Evolutionary conservation across 2,113 vertebrate genomes (phyloP), one percentile per base, ranked within the genome.

Genomic region (Nettapus auritus): DNA sequence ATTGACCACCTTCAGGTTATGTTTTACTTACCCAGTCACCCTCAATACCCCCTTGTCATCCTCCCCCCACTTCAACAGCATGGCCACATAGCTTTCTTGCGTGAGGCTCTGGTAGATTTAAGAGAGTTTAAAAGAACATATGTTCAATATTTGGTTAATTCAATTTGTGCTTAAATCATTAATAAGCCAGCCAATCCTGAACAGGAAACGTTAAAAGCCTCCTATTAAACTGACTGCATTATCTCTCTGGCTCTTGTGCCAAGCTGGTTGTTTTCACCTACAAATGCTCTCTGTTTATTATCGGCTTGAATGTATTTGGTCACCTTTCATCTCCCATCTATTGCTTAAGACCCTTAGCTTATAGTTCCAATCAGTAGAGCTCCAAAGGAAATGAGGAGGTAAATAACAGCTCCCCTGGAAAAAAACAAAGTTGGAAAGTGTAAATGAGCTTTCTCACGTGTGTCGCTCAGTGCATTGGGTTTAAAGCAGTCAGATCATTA

Each of bases 111-210:
- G 40, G 92, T 94, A 89, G 78, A 93, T 94, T 96, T 89, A 96
- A 93, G 96, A 79, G 97, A 93, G 78, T 96, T 97, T 96, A 96
- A 97, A 92, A 96, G 96, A 97, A 96, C 97, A 97, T 96, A 97
- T 97, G 98, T 78, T 95, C 96, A 94, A 96, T 95, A 96, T 95
- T 98, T 97, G 96, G 96, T 97, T 97, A 97, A 97, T 98, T 98
- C 96, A 94, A 82, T 97, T 96, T 98, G 97, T 93, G 96, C 94
- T 97, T 97, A 97, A 97, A 95, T 96, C 94, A 97, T 90, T 92
- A 97, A 94, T 97, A 97, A 82, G 91, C 84, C 23, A 93, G 94
- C 94, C 92, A 50, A 81, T 94, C 89, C 96, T 0, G 48, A 88
- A 95, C 21, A 95, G 95, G 96, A 69, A 82, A 78, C 2, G 40